phyloP scores from a whole-genome alignment of 2,797 vertebrate species.

The Cirrhinus mrigala region DNA sequence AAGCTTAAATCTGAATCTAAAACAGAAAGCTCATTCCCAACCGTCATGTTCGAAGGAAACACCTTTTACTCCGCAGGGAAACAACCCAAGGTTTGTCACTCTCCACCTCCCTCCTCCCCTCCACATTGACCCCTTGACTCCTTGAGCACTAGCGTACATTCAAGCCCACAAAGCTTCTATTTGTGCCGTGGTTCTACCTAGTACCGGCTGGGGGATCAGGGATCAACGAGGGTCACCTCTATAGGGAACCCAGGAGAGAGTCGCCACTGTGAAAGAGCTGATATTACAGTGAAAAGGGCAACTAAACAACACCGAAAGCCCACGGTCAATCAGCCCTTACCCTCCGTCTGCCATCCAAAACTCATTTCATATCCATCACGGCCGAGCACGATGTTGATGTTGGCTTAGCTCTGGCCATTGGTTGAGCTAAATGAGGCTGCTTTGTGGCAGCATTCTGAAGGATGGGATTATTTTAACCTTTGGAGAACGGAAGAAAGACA shows the following conservation, averaged over 20 bases:
- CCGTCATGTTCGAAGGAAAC: background rate
- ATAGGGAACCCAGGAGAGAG: constrained; percentile 49
- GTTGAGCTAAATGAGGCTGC: constrained; percentile 66
- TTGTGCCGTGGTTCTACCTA: constrained; percentile 70
- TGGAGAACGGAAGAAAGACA: constrained; percentile 73
- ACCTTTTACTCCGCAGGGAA: constrained; percentile 65
- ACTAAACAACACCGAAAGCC: constrained; percentile 39
- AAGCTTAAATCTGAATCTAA: constrained; percentile 22
- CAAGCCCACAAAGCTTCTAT: constrained; percentile 75
- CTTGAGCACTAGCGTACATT: constrained; percentile 69
- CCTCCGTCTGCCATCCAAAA: constrained; percentile 40
- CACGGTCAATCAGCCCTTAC: constrained; percentile 27
- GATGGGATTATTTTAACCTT: constrained; percentile 67
- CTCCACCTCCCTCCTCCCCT: constrained; percentile 48
- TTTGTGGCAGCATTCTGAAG: constrained; percentile 58
- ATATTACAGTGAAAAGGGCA: constrained; percentile 55
- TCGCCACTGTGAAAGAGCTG: constrained; percentile 54
- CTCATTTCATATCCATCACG: constrained; percentile 38
- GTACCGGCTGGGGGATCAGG: constrained; percentile 53
- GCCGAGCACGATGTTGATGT: constrained; percentile 32
- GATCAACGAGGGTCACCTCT: constrained; percentile 62
- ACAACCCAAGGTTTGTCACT: constrained; percentile 72
- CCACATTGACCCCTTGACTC: constrained; percentile 76
- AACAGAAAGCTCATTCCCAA: background rate
- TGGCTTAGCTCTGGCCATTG: constrained; percentile 41